A percentile compares a stretch with the other conserved stretches of the same genome.
These are phyloP conservation scores for Falco punctatus DNA, from an alignment of 2,113 vertebrate species.

Conservation along the genomic window DNA sequence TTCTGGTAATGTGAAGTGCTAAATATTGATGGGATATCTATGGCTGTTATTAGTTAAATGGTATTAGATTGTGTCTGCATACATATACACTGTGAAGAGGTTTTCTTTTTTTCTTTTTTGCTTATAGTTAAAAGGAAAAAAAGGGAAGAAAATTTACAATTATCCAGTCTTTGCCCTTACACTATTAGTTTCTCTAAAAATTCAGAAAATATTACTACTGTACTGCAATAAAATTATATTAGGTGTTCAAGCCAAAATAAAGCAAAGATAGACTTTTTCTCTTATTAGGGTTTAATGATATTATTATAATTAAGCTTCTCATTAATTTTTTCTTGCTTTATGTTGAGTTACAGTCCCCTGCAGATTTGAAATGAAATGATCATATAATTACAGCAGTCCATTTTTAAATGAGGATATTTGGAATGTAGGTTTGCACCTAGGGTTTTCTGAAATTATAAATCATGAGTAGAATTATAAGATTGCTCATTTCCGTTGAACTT, in stretches of 20 bases:
- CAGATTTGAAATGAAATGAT: constrained; percentile 76
- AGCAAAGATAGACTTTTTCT: constrained; percentile 66
- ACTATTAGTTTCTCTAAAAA: constrained; percentile 48
- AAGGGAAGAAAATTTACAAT: neutral
- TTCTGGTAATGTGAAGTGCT: neutral
- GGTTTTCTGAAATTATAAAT: constrained; percentile 61
- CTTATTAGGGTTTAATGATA: constrained; percentile 78
- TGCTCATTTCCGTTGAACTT: neutral
- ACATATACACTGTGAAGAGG: neutral
- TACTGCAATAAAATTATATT: constrained; percentile 54
- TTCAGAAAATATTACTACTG: constrained; percentile 55
- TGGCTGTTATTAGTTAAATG: neutral
- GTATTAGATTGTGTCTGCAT: neutral
- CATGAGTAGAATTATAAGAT: neutral
- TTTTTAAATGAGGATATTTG: constrained; percentile 66
- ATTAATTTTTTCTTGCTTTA: constrained; percentile 77
- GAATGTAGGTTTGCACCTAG: constrained; percentile 28
- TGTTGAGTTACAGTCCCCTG: constrained; percentile 73
- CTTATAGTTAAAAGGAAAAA: neutral
- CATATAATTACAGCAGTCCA: constrained; percentile 65
- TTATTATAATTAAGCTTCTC: constrained; percentile 82
- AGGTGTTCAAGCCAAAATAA: constrained; percentile 64
- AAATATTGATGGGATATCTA: neutral
- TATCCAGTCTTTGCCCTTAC: neutral
- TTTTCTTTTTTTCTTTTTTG: neutral